Percentiles rank a stretch among this genome's conserved stretches.
phyloP scores from a whole-genome alignment of 2,113 vertebrate genomes.

The Tiliqua scincoides region DNA sequence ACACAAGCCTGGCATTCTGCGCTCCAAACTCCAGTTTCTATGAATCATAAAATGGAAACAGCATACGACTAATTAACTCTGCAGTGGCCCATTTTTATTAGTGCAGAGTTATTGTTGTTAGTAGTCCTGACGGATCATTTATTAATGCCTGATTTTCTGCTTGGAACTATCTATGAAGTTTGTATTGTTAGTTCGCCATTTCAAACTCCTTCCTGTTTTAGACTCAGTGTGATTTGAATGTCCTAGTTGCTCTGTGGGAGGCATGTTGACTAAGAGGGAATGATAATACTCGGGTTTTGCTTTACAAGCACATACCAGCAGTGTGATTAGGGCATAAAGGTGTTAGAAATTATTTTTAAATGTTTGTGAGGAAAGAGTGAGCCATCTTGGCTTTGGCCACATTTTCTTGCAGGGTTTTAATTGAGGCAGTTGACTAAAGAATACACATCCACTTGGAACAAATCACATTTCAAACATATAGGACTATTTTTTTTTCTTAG shows the following conservation, averaged over 20 bases:
- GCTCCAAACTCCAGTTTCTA: neutral
- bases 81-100: neutral
- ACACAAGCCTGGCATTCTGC: neutral
- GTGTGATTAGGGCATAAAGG: conserved; percentile 14
- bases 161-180: neutral
- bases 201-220: conserved; percentile 20
- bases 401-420: neutral
- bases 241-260: conserved; percentile 8
- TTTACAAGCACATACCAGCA: conserved; percentile 25
- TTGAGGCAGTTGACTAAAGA: conserved; percentile 18
- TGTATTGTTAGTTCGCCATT: conserved; percentile 19
- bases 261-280: conserved; percentile 9
- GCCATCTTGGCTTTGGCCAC: neutral
- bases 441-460: conserved; percentile 27
- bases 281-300: neutral
- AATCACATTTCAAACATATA: conserved; percentile 33
- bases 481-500: conserved; percentile 10
- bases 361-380: conserved; percentile 2
- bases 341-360: conserved; percentile 15
- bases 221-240: conserved; percentile 8
- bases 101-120: neutral
- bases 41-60: neutral
- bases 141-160: neutral
- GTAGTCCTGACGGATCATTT: neutral
- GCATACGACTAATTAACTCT: neutral